phyloP scores from a whole-genome alignment of 2,888 invertebrate species.

The Amorpha juglandis region DNA sequence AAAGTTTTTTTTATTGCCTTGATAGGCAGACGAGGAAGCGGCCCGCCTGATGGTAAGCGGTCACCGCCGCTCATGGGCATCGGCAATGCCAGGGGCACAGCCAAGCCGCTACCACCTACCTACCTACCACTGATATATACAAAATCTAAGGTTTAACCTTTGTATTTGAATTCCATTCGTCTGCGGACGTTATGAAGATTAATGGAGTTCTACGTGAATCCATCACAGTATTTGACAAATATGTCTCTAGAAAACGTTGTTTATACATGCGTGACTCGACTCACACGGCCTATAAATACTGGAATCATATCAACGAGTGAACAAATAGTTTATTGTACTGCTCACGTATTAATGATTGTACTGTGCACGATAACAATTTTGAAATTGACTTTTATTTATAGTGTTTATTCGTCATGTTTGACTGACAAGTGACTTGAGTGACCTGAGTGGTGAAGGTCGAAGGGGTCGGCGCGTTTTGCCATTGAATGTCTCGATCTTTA shows the following conservation, averaged over 20 bases:
- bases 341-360: background rate
- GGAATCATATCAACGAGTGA: background rate
- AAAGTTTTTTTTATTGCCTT: too few species aligned
- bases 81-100: too few species aligned
- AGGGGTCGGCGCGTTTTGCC: background rate
- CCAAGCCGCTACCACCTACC: too few species aligned
- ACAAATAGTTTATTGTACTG: background rate
- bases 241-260: slow-evolving; percentile 1
- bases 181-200: background rate
- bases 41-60: too few species aligned
- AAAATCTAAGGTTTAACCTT: too few species aligned
- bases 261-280: slow-evolving; percentile 16
- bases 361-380: background rate
- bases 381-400: slow-evolving; percentile 4
- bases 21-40: too few species aligned
- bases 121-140: too few species aligned
- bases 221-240: slow-evolving; percentile 15
- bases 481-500: background rate
- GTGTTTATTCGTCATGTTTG: background rate
- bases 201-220: background rate
- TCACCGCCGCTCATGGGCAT: too few species aligned
- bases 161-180: background rate
- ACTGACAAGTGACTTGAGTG: background rate
- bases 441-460: background rate
- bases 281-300: slow-evolving; percentile 6